These are phyloP conservation scores for Mesitornis unicolor DNA, from an alignment of 2,113 vertebrate species.

Conservation along the genomic window DNA sequence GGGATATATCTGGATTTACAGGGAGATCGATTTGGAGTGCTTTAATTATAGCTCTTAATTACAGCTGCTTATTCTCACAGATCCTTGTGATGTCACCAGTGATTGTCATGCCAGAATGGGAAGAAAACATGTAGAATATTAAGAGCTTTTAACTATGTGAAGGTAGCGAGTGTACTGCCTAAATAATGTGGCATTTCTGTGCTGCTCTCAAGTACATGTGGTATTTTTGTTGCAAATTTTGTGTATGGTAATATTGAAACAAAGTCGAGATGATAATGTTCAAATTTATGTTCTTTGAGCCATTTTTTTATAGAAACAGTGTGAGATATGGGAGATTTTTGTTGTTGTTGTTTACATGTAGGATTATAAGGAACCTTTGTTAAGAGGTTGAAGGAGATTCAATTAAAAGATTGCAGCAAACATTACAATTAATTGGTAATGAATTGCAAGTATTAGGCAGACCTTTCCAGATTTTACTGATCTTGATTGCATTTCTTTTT, in stretches of 20 bases:
- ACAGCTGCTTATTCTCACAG: background rate
- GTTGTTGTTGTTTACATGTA: background rate
- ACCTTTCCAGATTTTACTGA: background rate
- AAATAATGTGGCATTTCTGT: background rate
- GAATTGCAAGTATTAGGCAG: background rate
- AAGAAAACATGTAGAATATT: background rate
- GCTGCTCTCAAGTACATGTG: background rate
- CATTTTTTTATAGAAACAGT: background rate
- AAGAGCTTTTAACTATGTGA: background rate
- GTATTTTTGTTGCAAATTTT: background rate
- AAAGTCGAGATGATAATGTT: background rate
- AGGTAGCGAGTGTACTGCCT: background rate
- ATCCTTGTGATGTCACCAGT: background rate
- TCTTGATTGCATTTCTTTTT: background rate
- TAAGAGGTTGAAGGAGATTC: background rate
- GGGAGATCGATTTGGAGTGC: background rate
- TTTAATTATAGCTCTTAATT: constrained; percentile 18
- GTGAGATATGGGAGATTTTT: background rate
- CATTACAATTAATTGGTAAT: background rate
- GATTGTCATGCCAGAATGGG: background rate
- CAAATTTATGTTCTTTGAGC: background rate
- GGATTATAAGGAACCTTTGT: background rate
- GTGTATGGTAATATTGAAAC: background rate
- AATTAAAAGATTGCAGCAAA: background rate
- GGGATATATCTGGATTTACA: background rate